Base-by-base conservation (phyloP, 2,797 vertebrate species). In the Siniperca scherzeri region DNA sequence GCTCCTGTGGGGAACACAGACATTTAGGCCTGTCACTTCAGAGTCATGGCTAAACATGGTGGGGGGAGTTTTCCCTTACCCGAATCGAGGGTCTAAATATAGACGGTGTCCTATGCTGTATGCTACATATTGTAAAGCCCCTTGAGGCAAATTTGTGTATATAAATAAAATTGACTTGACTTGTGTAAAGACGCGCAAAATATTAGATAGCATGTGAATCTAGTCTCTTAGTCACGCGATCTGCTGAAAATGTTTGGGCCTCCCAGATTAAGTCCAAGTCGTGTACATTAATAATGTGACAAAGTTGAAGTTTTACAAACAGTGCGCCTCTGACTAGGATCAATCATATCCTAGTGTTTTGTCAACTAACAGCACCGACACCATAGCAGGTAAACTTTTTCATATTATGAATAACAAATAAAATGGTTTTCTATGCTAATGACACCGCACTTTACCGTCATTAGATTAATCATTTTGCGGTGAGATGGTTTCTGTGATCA, bases 1-100 rank as follows among this genome's bases (percentile, higher is more conserved):
- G 98, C 93, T 99, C 98, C 98, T 99, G 88, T 0, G 75, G 88
- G 61, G 57, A 13, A 62, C 40, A 70, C 5, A 44, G 0, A 73
- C 40, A 53, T 27, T 71, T 7, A 85, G 33, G 22, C 17, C 11
- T 5, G 36, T 65, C 27, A 55, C 6, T n/a, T 11, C 27, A 38
- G 13, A 72, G 68, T 38, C 14, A 30, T 17, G 50, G 55, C 4
- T 3, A 10, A 27, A 38, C 40, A 50, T 7, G 10, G 4, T n/a
- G 9, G 14, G 40, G 11, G 38, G 12, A 44, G 42, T 8, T 19
- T 50, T 50, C 3, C 7, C 10, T 19, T 46, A 40, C 7, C 42
- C 42, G 12, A 44, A 44, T 50, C 46, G 44, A 17, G 46, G 16
- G 46, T 48, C 46, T 21, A 46, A 46, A 4, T 14, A 46, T 5